phyloP scores from a whole-genome alignment of 2,888 invertebrate genomes.

The Sesia apiformis region DNA sequence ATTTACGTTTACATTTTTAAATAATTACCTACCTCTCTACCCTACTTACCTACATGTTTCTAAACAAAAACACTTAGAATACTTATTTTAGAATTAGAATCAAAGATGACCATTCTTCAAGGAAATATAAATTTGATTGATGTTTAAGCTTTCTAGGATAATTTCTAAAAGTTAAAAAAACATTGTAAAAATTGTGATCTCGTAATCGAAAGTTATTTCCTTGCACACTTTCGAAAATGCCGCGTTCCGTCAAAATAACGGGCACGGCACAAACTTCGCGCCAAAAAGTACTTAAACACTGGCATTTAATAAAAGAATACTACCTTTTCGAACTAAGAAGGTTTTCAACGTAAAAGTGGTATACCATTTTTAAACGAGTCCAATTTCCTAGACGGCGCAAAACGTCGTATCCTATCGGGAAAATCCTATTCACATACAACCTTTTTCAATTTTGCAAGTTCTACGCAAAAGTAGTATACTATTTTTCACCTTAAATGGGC shows the following conservation, averaged over 20 bases:
- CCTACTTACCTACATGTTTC: too few relatives aligned
- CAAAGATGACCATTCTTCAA: too few relatives aligned
- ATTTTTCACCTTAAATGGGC: constrained; percentile 22
- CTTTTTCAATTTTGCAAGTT: constrained; percentile 16
- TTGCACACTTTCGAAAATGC: constrained; percentile 31
- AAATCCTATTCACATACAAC: constrained; percentile 20
- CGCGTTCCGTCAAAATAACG: neutral
- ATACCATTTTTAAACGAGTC: constrained; percentile 53
- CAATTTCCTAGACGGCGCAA: constrained; percentile 16
- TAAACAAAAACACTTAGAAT: too few relatives aligned
- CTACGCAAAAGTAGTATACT: constrained; percentile 52
- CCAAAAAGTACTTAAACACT: neutral
- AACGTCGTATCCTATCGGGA: constrained; percentile 30
- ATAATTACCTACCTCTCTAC: too few relatives aligned
- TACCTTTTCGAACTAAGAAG: constrained; percentile 11
- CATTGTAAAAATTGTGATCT: constrained; percentile 1
- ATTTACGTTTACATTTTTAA: too few relatives aligned
- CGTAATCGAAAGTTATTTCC: constrained; percentile 30
- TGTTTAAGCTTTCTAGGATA: too few relatives aligned
- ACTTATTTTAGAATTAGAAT: too few relatives aligned
- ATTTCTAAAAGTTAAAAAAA: too few relatives aligned
- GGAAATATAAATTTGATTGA: too few relatives aligned
- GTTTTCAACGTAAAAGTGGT: constrained; percentile 29
- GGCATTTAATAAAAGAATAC: constrained; percentile 3
- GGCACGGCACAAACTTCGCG: neutral